phyloP scores from a whole-genome alignment of 2,888 invertebrate species.

The Candidula unifasciata region DNA sequence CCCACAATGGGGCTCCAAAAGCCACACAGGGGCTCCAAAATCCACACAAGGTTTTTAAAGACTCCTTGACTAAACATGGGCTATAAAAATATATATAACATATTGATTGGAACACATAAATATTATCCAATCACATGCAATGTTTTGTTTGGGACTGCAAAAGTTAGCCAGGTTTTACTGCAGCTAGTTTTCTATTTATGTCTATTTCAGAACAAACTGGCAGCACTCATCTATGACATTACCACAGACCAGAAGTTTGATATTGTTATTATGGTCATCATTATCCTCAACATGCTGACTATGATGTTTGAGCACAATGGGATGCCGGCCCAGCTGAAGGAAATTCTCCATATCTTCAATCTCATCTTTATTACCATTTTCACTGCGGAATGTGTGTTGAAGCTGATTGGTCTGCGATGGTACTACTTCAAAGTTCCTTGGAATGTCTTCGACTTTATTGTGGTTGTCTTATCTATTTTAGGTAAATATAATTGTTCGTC shows the following conservation, averaged over 20 bases:
- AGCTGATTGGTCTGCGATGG: slow-evolving; percentile 97
- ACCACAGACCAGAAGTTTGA: slow-evolving; percentile 99
- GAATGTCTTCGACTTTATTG: slow-evolving; percentile 99
- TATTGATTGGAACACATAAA: no score
- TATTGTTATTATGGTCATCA: slow-evolving; percentile 99
- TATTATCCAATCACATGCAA: no score
- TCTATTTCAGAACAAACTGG: slow-evolving; percentile 82
- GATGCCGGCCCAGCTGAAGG: slow-evolving; percentile 82
- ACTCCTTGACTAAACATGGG: no score
- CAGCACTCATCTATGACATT: slow-evolving; percentile 97
- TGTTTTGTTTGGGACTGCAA: no score
- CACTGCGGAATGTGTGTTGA: slow-evolving; percentile 97
- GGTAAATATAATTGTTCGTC: slow-evolving; percentile 82
- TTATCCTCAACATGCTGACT: slow-evolving; percentile 97
- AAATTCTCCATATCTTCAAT: slow-evolving; percentile 92
- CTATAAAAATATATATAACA: no score
- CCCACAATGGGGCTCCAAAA: no score
- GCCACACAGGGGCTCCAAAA: no score
- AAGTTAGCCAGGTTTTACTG: no score
- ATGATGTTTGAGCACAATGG: slow-evolving; percentile 99
- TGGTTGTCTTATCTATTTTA: slow-evolving; percentile 98
- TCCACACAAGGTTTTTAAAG: no score
- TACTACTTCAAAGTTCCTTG: slow-evolving; percentile 99
- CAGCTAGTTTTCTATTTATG: background rate
- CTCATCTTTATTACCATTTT: slow-evolving; percentile 99